phyloP scores from a whole-genome alignment of 2,888 invertebrate genomes.

The Serripes groenlandicus region DNA sequence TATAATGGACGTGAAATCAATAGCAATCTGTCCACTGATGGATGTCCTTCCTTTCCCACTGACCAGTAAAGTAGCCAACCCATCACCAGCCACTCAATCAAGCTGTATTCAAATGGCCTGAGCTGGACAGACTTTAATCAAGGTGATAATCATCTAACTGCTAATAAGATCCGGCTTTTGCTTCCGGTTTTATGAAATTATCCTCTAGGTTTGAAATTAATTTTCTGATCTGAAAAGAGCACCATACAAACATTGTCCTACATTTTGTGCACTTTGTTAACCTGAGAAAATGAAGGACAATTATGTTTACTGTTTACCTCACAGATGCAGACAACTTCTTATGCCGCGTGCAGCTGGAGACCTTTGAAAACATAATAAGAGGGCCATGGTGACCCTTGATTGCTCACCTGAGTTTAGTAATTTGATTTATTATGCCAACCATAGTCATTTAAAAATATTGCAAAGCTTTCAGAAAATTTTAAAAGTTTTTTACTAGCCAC shows the following conservation, averaged over 20 bases:
- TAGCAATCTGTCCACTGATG: constrained; percentile 19
- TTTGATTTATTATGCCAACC: too few relatives aligned
- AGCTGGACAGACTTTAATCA: constrained; percentile 19
- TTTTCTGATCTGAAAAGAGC: too few relatives aligned
- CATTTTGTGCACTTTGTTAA: background rate
- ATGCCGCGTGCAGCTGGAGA: background rate
- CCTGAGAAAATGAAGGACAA: background rate
- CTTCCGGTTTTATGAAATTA: constrained; percentile 20
- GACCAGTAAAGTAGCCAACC: constrained; percentile 21
- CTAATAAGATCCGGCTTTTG: background rate
- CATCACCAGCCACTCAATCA: constrained; percentile 21
- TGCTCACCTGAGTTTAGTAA: too few relatives aligned
- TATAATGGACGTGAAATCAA: constrained; percentile 11
- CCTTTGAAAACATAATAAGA: too few relatives aligned
- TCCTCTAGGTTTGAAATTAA: constrained; percentile 9
- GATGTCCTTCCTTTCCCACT: background rate
- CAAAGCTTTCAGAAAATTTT: too few relatives aligned
- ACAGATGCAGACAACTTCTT: too few relatives aligned
- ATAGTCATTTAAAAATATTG: too few relatives aligned
- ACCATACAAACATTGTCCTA: too few relatives aligned
- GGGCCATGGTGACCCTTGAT: too few relatives aligned
- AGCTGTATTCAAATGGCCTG: background rate
- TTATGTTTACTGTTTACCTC: background rate
- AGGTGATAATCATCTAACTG: constrained; percentile 16
- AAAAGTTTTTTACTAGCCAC: too few relatives aligned